These are phyloP conservation scores for Excalfactoria chinensis DNA, from an alignment of 2,113 vertebrate genomes.

Conservation along the genomic window DNA sequence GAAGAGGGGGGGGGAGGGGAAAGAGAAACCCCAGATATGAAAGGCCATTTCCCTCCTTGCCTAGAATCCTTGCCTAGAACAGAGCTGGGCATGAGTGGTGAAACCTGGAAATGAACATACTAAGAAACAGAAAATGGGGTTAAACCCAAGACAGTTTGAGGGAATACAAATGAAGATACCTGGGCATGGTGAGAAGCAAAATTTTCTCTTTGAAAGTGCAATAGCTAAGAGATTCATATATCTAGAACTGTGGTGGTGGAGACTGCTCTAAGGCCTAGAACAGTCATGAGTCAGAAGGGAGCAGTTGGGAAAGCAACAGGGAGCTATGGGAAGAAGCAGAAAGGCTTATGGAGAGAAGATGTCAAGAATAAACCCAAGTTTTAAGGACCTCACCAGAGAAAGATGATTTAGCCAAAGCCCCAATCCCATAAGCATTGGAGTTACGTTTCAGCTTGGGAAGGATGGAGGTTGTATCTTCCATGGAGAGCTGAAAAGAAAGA, in stretches of 20 bases:
- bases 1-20: neutral
- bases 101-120: slow-evolving; percentile 24
- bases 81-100: neutral
- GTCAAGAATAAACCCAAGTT: neutral
- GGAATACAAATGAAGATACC: neutral
- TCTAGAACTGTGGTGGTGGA: neutral
- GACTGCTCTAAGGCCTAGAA: neutral
- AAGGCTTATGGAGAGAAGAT: slow-evolving; percentile 8
- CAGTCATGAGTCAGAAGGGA: neutral
- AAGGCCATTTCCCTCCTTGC: slow-evolving; percentile 41
- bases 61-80: slow-evolving; percentile 41
- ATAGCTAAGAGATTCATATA: neutral
- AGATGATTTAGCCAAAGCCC: slow-evolving; percentile 98
- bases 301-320: neutral
- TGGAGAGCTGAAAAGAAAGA: slow-evolving; percentile 90
- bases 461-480: slow-evolving; percentile 99
- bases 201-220: slow-evolving; percentile 5
- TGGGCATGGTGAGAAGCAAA: neutral
- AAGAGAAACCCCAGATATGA: neutral
- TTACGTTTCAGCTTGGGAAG: slow-evolving; percentile 96
- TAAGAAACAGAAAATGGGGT: slow-evolving; percentile 26
- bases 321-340: neutral
- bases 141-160: slow-evolving; percentile 19
- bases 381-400: slow-evolving; percentile 90
- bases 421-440: slow-evolving; percentile 95